phyloP scores from a whole-genome alignment of 2,113 vertebrate species.

The Antechinus flavipes region DNA sequence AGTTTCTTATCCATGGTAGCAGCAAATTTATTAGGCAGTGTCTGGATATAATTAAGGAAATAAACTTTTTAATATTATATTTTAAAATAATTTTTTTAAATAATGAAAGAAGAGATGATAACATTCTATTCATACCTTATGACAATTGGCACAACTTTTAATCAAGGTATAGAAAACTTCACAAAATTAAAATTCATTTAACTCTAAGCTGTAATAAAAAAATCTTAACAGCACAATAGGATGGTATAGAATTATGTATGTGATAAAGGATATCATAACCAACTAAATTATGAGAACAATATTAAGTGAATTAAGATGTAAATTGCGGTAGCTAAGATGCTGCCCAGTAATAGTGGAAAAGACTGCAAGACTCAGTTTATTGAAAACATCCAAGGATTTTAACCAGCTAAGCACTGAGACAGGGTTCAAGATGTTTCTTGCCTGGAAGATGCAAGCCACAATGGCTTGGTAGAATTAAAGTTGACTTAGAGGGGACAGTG shows the following conservation, averaged over 20 bases:
- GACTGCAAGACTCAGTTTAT: neutral
- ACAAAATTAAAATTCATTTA: constrained; percentile 4
- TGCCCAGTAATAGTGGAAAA: neutral
- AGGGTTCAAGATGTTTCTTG: neutral
- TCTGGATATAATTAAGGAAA: neutral
- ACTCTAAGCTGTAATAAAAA: neutral
- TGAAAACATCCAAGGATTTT: neutral
- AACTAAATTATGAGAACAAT: neutral
- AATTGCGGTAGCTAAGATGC: neutral
- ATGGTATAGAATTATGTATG: neutral
- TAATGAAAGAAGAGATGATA: neutral
- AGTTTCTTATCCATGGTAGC: neutral
- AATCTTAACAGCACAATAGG: neutral
- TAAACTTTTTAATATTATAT: neutral
- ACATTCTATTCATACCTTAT: neutral
- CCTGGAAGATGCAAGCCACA: neutral
- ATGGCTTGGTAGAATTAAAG: neutral
- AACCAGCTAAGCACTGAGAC: neutral
- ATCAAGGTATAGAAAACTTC: neutral
- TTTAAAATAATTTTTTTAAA: neutral
- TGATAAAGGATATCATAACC: neutral
- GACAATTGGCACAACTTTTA: neutral
- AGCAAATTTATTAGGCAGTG: neutral
- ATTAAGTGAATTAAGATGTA: neutral
- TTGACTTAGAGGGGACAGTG: constrained; percentile 50